Percentiles rank a stretch among this genome's conserved stretches.
phyloP scores from a whole-genome alignment of 2,113 vertebrate genomes.

The Chaetops frenatus region DNA sequence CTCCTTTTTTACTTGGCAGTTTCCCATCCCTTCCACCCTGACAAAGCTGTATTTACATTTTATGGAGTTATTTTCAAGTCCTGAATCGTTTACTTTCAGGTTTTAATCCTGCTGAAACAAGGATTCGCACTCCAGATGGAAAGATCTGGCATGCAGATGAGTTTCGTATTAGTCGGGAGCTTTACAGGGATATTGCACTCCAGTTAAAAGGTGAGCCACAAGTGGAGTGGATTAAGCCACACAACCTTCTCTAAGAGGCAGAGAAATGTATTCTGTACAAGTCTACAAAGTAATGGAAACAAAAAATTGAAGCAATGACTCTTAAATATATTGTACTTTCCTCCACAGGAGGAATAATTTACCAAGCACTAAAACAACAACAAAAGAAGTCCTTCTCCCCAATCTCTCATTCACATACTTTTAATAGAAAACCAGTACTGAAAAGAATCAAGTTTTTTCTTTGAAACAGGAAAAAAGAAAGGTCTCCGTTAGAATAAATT shows the following conservation, averaged over 20 bases:
- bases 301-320: neutral
- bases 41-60: neutral
- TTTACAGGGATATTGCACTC: conserved; percentile 77
- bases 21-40: neutral
- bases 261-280: neutral
- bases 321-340: neutral
- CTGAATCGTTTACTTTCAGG: conserved; percentile 65
- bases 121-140: conserved; percentile 81
- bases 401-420: neutral
- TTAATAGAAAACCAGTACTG: neutral
- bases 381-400: neutral
- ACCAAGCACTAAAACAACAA: neutral
- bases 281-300: neutral
- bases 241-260: neutral
- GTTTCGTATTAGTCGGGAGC: conserved; percentile 78
- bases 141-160: conserved; percentile 83
- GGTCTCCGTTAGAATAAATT: neutral
- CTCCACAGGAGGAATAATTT: neutral
- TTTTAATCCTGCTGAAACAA: conserved; percentile 87
- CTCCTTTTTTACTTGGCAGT: neutral
- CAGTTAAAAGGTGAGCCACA: conserved; percentile 78
- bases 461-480: neutral
- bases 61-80: neutral
- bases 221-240: neutral
- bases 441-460: neutral